Evolutionary conservation across 2,113 vertebrate genomes (phyloP), one percentile per base, ranked within the genome.

Genomic region (Tupaia chinensis): DNA sequence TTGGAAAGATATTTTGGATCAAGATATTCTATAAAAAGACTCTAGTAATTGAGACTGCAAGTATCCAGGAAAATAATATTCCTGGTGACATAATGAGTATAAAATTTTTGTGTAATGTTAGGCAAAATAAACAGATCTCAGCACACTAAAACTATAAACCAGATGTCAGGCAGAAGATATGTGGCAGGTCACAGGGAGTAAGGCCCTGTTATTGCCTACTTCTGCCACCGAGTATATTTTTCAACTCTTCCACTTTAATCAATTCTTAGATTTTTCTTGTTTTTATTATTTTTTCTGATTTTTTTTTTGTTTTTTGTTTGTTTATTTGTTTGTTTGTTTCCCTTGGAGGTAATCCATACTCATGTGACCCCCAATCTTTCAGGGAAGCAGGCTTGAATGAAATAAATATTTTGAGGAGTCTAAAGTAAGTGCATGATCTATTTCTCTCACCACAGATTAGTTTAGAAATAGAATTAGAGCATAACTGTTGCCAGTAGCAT

Each of bases 1-100:
- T 94, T 89, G 23, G 53, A 6, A 84, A 81, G 9, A 73, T 84
- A 92, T 84, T 93, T 95, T 72, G 23, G 63, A 72, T 80, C 15
- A 65, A 63, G 10, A 44, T 27, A 56, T 91, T 89, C 66, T 70
- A 11, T 68, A 74, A 83, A 27, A 87, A 44, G 3, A 19, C 1
- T 29, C 68, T 12, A 72, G 13, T 85, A 54, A 90, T 58, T 95
- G 29, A 79, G 70, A 83, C 90, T 34, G 70, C 14, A 77, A 3
- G 13, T 88, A 7, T 60, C 72, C 87, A 79, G 29, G 13, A 81
- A 93, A 88, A 88, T 44, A 69, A 34, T 65, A 44, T 66, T 93
- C 82, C 27, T 88, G 68, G 19, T 85, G 9, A 66, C 14, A 54
- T 10, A 88, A 61, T 13, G 10, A 70, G 13, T 60, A 92, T 29